phyloP scores from a whole-genome alignment of 1,140 invertebrate species.

The Pogonomyrmex barbatus region DNA sequence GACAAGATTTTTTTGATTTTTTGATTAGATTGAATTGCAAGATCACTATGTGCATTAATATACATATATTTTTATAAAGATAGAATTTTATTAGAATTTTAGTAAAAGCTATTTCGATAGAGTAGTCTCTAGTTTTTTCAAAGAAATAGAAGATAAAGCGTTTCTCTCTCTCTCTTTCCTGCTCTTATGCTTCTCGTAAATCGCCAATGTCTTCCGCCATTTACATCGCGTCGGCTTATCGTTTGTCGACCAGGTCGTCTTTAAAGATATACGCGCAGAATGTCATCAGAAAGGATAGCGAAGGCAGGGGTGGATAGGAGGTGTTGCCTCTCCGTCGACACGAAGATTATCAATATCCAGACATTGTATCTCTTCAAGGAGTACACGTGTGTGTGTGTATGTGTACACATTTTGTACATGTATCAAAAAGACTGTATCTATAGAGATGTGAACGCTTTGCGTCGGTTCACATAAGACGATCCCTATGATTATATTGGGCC shows the following conservation, averaged over 20 bases:
- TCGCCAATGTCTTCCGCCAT: slow-evolving; percentile 67
- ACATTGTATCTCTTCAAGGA: slow-evolving; percentile 72
- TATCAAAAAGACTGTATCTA: slow-evolving; percentile 73
- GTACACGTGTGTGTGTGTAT: slow-evolving; percentile 59
- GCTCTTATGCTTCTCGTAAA: not conserved
- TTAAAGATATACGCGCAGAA: slow-evolving; percentile 67
- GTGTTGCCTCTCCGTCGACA: slow-evolving; percentile 67
- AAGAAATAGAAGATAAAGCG: slow-evolving; percentile 7
- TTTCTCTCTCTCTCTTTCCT: not conserved
- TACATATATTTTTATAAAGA: not conserved
- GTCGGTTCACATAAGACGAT: slow-evolving; percentile 69
- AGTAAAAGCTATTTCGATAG: not conserved
- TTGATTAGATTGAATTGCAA: not conserved
- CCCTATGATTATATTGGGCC: slow-evolving; percentile 68
- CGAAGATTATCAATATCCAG: slow-evolving; percentile 83
- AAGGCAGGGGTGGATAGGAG: not conserved
- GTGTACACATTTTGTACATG: slow-evolving; percentile 66
- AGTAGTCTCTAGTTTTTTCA: slow-evolving; percentile 1
- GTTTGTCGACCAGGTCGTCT: slow-evolving; percentile 69
- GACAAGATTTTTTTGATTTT: not conserved
- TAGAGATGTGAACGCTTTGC: slow-evolving; percentile 72
- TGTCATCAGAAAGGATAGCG: slow-evolving; percentile 61
- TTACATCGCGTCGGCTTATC: slow-evolving; percentile 69
- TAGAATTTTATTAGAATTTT: slow-evolving; percentile 8
- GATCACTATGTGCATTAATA: not conserved